Percentiles rank a stretch among this genome's conserved stretches.
phyloP scores from a whole-genome alignment of 2,113 vertebrate species.

The Ramphastos sulfuratus region DNA sequence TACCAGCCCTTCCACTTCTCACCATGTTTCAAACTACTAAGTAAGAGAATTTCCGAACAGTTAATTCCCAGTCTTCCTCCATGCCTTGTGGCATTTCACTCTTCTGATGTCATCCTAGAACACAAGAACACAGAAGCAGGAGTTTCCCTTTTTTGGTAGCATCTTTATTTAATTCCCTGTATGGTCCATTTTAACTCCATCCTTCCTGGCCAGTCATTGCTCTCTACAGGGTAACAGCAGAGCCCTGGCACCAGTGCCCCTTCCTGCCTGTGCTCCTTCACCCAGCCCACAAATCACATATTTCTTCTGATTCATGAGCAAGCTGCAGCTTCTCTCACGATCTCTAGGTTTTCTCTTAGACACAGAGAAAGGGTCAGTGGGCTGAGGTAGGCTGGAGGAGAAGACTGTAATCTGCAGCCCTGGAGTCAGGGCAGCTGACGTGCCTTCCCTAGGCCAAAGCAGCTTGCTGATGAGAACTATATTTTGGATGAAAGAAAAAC shows the following conservation, averaged over 20 bases:
- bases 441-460: neutral
- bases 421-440: fast-evolving
- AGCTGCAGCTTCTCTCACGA: fast-evolving
- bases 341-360: neutral
- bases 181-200: conserved; percentile 28
- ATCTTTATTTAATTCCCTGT: conserved; percentile 43
- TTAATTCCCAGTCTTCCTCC: conserved; percentile 1
- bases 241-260: neutral
- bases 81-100: conserved; percentile 43
- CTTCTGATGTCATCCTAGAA: conserved; percentile 35
- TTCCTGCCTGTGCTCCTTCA: neutral
- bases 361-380: neutral
- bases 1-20: neutral
- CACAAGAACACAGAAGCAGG: conserved; percentile 26
- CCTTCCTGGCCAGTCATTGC: fast-evolving
- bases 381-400: neutral
- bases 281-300: too few species aligned
- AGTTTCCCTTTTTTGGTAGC: neutral
- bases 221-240: neutral
- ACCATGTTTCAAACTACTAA: neutral
- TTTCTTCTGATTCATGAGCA: neutral
- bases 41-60: neutral
- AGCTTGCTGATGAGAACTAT: neutral
- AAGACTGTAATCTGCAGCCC: neutral
- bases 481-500: neutral